phyloP scores from a whole-genome alignment of 2,797 vertebrate species.

The Erethizon dorsatum region DNA sequence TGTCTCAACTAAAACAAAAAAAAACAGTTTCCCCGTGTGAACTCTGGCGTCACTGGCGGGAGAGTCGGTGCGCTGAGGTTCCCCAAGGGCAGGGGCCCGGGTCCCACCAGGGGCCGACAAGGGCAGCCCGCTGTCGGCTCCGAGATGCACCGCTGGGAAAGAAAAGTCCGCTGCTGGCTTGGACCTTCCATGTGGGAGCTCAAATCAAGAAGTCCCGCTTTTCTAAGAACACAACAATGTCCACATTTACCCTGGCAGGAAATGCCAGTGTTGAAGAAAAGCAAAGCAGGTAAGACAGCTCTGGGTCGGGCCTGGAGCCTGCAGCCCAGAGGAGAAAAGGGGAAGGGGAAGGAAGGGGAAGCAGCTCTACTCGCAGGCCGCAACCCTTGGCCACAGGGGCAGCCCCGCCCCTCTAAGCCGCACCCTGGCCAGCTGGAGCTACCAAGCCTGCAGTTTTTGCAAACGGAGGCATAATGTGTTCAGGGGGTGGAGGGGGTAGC shows the following conservation, averaged over 20 bases:
- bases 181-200: neutral
- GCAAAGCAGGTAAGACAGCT: neutral
- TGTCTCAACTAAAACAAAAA: neutral
- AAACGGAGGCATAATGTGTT: neutral
- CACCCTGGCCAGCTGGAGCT: neutral
- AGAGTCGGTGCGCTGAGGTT: neutral
- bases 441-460: neutral
- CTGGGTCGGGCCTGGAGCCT: neutral
- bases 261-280: neutral
- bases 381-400: neutral
- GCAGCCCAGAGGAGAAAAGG: neutral
- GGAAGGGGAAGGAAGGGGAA: too few species aligned
- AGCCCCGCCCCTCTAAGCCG: neutral
- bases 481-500: neutral
- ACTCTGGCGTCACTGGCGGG: too few species aligned
- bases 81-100: neutral
- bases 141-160: neutral
- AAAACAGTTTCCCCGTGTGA: neutral
- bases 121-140: neutral
- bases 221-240: neutral
- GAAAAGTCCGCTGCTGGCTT: neutral
- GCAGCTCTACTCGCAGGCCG: neutral
- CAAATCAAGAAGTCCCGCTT: neutral
- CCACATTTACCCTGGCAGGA: neutral
- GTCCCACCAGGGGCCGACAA: neutral